These are phyloP conservation scores for Mesaphorura yosii DNA, from an alignment of 1,140 invertebrate species.

Conservation along the genomic window DNA sequence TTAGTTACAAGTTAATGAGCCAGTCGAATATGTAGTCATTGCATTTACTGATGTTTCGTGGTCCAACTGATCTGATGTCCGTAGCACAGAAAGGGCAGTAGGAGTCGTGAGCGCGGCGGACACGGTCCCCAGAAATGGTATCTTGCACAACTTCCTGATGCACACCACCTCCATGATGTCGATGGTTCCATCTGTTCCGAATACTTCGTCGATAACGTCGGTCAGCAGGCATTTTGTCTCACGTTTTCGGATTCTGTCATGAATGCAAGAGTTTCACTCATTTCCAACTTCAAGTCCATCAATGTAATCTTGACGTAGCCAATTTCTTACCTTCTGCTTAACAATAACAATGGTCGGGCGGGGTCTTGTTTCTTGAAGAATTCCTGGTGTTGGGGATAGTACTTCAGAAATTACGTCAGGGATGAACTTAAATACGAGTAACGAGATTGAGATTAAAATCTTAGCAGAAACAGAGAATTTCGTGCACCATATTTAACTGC, in stretches of 20 bases:
- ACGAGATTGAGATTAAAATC: too few species aligned
- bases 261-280: too few species aligned
- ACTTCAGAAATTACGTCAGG: too few species aligned
- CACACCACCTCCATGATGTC: conserved; percentile 10
- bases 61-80: conserved; percentile 25
- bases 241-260: neutral
- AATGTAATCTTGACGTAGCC: too few species aligned
- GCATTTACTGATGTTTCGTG: conserved; percentile 21
- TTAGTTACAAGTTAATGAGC: neutral
- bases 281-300: too few species aligned
- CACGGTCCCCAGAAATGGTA: conserved; percentile 24
- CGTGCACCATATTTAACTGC: too few species aligned
- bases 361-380: too few species aligned
- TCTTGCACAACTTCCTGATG: conserved; percentile 9
- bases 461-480: too few species aligned
- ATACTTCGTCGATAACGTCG: conserved; percentile 12
- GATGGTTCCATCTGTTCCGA: conserved; percentile 2
- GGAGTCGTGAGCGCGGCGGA: conserved; percentile 25
- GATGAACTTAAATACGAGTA: too few species aligned
- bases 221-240: conserved; percentile 20
- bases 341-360: too few species aligned
- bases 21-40: neutral
- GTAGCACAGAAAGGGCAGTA: conserved; percentile 29
- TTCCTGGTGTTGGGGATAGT: too few species aligned
- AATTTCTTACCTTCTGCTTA: too few species aligned